These are phyloP conservation scores for Scomberomorus guttatus DNA, from an alignment of 2,797 vertebrate species.

Conservation along the genomic window DNA sequence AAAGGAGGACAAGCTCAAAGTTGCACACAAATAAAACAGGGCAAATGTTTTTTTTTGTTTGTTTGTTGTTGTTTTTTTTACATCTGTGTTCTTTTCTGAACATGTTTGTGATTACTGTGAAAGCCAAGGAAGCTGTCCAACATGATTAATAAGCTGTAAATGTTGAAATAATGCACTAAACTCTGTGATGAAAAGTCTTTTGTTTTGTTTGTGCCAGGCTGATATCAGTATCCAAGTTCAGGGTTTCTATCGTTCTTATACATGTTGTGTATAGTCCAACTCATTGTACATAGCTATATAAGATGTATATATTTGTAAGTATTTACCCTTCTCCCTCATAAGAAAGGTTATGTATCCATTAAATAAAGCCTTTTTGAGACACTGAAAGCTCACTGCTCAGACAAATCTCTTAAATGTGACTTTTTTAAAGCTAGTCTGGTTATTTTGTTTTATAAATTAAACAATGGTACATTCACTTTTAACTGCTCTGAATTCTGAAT, in stretches of 20 bases:
- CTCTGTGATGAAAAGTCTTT: not conserved
- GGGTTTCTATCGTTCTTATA: slow-evolving; percentile 34
- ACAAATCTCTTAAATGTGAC: not conserved
- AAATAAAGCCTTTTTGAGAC: slow-evolving; percentile 45
- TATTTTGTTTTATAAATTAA: not conserved
- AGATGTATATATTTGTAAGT: slow-evolving; percentile 54
- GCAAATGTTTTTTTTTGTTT: not conserved
- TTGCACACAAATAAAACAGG: slow-evolving; percentile 27
- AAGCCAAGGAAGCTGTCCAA: not conserved
- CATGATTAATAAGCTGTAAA: slow-evolving; percentile 40
- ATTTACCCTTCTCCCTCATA: not conserved
- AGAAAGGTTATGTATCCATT: not conserved
- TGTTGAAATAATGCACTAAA: slow-evolving; percentile 49
- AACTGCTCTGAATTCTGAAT: not conserved
- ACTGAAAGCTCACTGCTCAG: not conserved
- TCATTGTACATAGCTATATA: slow-evolving; percentile 49
- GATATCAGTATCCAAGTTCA: slow-evolving; percentile 18
- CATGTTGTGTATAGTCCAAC: slow-evolving; percentile 37
- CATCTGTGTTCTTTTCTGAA: slow-evolving; percentile 12
- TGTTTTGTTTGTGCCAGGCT: slow-evolving; percentile 9
- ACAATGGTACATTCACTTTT: not conserved
- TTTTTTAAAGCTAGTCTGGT: not conserved
- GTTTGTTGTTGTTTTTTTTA: not conserved
- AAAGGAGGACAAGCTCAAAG: slow-evolving; percentile 2
- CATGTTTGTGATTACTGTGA: slow-evolving; percentile 48